Percentiles rank a stretch among this genome's conserved stretches.
Conservation (phyloP, 2,113 vertebrate species). For the Pagrus major region DNA sequence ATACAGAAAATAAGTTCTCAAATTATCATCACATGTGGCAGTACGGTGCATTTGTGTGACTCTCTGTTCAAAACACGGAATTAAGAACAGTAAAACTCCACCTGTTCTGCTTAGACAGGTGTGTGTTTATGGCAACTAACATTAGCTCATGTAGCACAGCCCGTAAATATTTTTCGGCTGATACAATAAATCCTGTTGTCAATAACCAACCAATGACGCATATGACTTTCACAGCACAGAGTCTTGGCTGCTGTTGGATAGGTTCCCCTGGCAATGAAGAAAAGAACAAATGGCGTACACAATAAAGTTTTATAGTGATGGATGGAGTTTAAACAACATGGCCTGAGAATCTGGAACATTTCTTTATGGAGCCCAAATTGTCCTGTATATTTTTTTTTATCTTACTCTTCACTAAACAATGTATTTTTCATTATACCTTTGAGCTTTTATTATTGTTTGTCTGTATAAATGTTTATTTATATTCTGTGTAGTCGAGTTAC, state of each 20-base stretch:
- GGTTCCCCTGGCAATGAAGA: not conserved
- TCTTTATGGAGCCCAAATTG: not conserved
- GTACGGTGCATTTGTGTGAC: not conserved
- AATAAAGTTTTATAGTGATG: not conserved
- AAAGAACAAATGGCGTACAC: slow-evolving; percentile 1
- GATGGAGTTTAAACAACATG: slow-evolving; percentile 1
- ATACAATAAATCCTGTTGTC: slow-evolving; percentile 56
- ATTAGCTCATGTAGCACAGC: slow-evolving; percentile 68
- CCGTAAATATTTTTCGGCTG: slow-evolving; percentile 55
- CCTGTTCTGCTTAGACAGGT: slow-evolving; percentile 76
- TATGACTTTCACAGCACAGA: slow-evolving; percentile 10
- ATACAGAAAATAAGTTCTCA: not conserved
- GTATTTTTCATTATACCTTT: not conserved
- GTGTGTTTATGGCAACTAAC: slow-evolving; percentile 77
- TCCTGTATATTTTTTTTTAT: not conserved
- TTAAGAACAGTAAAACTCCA: slow-evolving; percentile 62
- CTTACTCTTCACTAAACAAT: not conserved
- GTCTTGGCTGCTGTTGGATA: slow-evolving; percentile 14
- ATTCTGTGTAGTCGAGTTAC: not conserved
- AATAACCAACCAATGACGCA: slow-evolving; percentile 39
- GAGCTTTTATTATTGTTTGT: not conserved
- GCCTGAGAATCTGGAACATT: not conserved
- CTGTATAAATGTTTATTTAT: not conserved
- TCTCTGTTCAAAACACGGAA: slow-evolving; percentile 9
- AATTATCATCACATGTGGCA: not conserved